Evolutionary conservation across 2,888 invertebrate species (phyloP), one percentile per base, ranked within the genome.

Genomic region (Eupelmus urozonus): DNA sequence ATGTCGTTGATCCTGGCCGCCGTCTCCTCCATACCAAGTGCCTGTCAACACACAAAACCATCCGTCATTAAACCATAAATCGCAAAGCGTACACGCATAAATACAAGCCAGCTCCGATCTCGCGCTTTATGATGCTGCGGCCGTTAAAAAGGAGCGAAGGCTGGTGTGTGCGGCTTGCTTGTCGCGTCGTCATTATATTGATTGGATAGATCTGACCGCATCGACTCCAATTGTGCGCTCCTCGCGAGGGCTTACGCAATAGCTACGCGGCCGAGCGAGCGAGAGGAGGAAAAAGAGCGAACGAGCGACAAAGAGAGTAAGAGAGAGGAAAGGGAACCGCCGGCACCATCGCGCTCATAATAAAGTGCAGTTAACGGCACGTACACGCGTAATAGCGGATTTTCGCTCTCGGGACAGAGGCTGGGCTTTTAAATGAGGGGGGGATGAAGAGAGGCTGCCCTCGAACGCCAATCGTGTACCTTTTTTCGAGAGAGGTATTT

Each of bases 1-100:
- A 98, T 95, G 3, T 92, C 92, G 40, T 94, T 92, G 71, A 98
- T 93, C 76, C 96, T 92, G 67, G 92, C 92, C 9, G 94, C 93
- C 82, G 96, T 95, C 89, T 95, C 96, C 0, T 94, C 93, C 87
- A 96, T 94, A 1, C 97, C 97, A n/a, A 95, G 90, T 11, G 88
- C 82, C 93, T 92, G 82, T 20, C 13, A 45, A 13, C 13, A 16
- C 16, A 34, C 9, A 34, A 34, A 34, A 34, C 9, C 34, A 34
- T n/a, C n/a, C n/a, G n/a, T n/a, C n/a, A n/a, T n/a, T n/a, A n/a
- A n/a, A n/a, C n/a, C n/a, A n/a, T n/a, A n/a, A n/a, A n/a, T n/a
- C n/a, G n/a, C n/a, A n/a, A n/a, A n/a, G n/a, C n/a, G n/a, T n/a
- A n/a, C n/a, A n/a, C n/a, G n/a, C n/a, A n/a, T n/a, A n/a, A n/a